Evolutionary conservation across 2,888 invertebrate species (phyloP).

Genomic region (Heliconius hortense): DNA sequence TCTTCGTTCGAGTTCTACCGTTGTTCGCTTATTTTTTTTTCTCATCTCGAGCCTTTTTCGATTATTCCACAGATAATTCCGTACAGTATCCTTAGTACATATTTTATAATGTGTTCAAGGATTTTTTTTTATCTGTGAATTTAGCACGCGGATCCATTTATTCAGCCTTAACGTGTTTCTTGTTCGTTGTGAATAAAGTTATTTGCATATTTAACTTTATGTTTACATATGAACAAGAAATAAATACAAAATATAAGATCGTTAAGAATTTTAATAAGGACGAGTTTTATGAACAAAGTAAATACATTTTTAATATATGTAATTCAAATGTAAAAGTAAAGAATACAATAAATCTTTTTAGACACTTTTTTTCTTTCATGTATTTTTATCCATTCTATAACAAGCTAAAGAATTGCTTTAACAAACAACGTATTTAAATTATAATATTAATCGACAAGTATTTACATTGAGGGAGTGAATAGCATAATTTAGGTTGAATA

Average conservation of each 20-base stretch:
- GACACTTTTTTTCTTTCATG: neutral
- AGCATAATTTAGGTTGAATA: slow-evolving; percentile 62
- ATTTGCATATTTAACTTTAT: slow-evolving; percentile 27
- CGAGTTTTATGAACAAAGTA: neutral
- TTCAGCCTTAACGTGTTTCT: slow-evolving; percentile 62
- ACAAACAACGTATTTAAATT: slow-evolving; percentile 41
- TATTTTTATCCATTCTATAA: slow-evolving; percentile 7
- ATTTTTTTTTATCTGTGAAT: neutral
- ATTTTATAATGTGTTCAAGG: slow-evolving; percentile 47
- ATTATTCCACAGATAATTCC: slow-evolving; percentile 67
- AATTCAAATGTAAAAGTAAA: too few species aligned
- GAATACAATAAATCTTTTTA: neutral
- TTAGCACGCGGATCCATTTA: slow-evolving; percentile 50
- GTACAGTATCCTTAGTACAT: slow-evolving; percentile 60
- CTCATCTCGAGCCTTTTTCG: slow-evolving; percentile 61
- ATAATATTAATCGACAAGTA: slow-evolving; percentile 30
- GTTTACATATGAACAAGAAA: neutral
- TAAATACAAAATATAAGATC: neutral
- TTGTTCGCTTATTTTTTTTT: slow-evolving; percentile 52
- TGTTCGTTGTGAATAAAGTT: slow-evolving; percentile 47
- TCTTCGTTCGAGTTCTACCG: slow-evolving; percentile 62
- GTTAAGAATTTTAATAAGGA: neutral
- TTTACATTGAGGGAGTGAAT: slow-evolving; percentile 48
- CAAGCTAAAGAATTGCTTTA: slow-evolving; percentile 5
- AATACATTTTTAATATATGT: neutral